Percentiles rank a stretch among this genome's conserved stretches.
Conservation (phyloP, 2,113 vertebrate species). For the Ctenodactylus gundi region DNA sequence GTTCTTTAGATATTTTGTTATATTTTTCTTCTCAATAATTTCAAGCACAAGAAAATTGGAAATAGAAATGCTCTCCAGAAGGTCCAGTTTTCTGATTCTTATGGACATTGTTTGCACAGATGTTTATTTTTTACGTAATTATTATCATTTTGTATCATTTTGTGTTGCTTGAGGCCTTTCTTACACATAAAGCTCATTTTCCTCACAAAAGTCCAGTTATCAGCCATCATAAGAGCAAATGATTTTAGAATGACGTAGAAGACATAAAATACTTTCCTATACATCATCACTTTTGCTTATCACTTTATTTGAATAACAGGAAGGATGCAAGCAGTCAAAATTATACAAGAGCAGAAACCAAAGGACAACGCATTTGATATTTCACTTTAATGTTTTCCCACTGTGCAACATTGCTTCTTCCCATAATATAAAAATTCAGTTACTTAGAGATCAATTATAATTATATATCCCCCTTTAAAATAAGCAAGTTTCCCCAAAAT, state of each 20-base stretch:
- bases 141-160: neutral
- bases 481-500: neutral
- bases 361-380: neutral
- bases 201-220: neutral
- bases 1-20: neutral
- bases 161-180: neutral
- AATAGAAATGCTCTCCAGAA: neutral
- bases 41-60: neutral
- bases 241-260: neutral
- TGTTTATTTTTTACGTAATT: neutral
- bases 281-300: neutral
- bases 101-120: neutral
- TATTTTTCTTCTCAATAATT: neutral
- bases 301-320: neutral
- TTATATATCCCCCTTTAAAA: neutral
- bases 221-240: neutral
- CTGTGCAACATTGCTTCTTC: neutral
- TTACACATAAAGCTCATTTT: neutral
- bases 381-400: neutral
- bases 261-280: neutral
- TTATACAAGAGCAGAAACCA: neutral
- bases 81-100: neutral
- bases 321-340: neutral
- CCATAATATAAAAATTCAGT: neutral
- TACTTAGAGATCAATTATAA: constrained; percentile 23